A percentile compares a stretch with the other conserved stretches of the same genome.
phyloP scores from a whole-genome alignment of 2,113 vertebrate genomes.

The Edolisoma coerulescens region DNA sequence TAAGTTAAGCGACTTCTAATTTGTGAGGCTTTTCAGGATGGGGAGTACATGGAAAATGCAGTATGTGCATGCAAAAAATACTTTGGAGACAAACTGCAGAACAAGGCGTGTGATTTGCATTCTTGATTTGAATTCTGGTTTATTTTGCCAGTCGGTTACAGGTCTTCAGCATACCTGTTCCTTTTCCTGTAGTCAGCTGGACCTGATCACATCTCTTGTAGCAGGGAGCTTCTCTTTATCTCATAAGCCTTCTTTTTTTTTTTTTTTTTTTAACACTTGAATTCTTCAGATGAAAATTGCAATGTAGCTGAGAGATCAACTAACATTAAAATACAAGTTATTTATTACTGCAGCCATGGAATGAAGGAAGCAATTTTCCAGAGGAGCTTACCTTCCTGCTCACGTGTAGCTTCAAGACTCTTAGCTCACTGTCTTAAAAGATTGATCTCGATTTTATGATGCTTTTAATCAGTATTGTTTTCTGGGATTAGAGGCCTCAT shows the following conservation, averaged over 20 bases:
- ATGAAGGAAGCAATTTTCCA: neutral
- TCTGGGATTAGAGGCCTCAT: neutral
- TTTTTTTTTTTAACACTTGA: neutral
- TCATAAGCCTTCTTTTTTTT: neutral
- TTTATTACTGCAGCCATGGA: neutral
- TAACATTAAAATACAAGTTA: neutral
- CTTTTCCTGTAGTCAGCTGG: neutral
- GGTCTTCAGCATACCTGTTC: neutral
- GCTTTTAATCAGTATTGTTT: slow-evolving; percentile 40
- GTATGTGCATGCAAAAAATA: neutral
- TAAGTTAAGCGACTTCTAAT: neutral
- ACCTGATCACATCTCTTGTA: neutral
- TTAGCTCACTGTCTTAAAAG: slow-evolving; percentile 10
- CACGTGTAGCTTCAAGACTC: neutral
- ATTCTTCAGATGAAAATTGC: neutral
- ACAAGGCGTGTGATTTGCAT: neutral
- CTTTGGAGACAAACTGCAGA: neutral
- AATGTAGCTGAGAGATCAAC: neutral
- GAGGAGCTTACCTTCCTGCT: neutral
- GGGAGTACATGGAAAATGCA: neutral
- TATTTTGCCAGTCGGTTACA: neutral
- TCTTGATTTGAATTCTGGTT: neutral
- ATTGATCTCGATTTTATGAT: slow-evolving; percentile 43
- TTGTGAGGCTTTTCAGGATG: neutral
- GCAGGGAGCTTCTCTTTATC: neutral